Evolutionary conservation across 1,140 invertebrate species (phyloP).

Genomic region (Drepana arcuata): DNA sequence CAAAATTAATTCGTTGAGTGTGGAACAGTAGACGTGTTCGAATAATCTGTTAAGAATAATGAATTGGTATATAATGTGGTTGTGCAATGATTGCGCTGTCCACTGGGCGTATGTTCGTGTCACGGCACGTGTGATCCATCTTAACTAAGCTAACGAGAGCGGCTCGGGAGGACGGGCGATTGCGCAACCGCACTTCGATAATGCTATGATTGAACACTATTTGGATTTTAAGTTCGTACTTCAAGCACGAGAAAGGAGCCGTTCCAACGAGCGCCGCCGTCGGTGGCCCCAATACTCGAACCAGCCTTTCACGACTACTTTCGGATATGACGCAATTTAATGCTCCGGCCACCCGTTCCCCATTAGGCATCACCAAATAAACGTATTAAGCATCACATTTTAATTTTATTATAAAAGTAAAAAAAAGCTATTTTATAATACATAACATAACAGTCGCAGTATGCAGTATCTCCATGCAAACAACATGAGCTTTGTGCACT

Average conservation of each 20-base stretch:
- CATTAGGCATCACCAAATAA: slow-evolving; percentile 31
- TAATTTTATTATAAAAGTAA: slow-evolving; percentile 61
- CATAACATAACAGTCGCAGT: slow-evolving; percentile 64
- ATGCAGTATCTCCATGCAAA: slow-evolving; percentile 51
- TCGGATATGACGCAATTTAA: slow-evolving; percentile 39
- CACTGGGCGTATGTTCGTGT: too few species aligned
- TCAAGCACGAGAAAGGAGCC: slow-evolving; percentile 34
- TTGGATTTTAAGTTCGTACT: slow-evolving; percentile 34
- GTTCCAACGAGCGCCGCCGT: slow-evolving; percentile 10
- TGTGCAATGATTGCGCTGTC: too few species aligned
- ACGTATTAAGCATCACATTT: slow-evolving; percentile 48
- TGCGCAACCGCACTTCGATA: too few species aligned
- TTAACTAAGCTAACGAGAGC: too few species aligned
- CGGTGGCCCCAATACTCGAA: slow-evolving; percentile 18
- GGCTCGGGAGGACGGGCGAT: too few species aligned
- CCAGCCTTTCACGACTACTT: slow-evolving; percentile 59
- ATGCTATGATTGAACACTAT: slow-evolving; percentile 31
- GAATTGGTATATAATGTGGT: too few species aligned
- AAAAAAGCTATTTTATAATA: slow-evolving; percentile 60
- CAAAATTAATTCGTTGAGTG: too few species aligned
- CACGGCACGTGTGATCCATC: too few species aligned
- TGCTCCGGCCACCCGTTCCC: slow-evolving; percentile 17
- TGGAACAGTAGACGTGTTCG: too few species aligned
- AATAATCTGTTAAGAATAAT: too few species aligned
- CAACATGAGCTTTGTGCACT: slow-evolving; percentile 64